phyloP scores from a whole-genome alignment of 2,797 vertebrate species.

The Acestrorhynchus altus region DNA sequence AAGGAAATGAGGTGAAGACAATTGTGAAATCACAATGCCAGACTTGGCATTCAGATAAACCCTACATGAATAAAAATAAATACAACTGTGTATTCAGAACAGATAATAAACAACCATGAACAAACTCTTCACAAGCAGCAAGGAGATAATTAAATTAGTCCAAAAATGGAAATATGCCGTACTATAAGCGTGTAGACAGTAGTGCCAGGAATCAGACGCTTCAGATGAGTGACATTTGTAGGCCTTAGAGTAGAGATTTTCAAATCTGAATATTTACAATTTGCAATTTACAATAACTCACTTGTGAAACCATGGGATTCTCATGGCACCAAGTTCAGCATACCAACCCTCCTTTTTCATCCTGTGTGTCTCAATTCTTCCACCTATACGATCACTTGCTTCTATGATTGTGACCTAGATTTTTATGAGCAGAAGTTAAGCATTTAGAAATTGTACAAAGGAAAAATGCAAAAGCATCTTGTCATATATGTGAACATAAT shows the following conservation, averaged over 20 bases:
- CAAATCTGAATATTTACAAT: not conserved
- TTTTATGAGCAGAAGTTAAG: not conserved
- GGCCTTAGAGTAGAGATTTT: too few species aligned
- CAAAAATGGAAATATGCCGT: too few species aligned
- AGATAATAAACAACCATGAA: too few species aligned
- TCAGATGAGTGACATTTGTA: too few species aligned
- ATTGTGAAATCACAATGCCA: not conserved
- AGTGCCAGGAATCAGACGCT: too few species aligned
- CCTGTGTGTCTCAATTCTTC: constrained; percentile 83
- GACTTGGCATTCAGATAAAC: not conserved
- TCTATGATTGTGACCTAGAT: constrained; percentile 84
- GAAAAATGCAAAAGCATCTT: not conserved
- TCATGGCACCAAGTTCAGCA: constrained; percentile 87
- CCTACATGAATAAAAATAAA: not conserved
- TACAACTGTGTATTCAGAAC: too few species aligned
- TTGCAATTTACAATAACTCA: constrained; percentile 61
- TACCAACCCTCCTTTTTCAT: constrained; percentile 81
- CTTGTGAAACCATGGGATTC: constrained; percentile 85
- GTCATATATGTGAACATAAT: not conserved
- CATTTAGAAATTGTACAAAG: not conserved
- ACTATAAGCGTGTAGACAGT: too few species aligned
- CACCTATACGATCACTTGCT: constrained; percentile 79
- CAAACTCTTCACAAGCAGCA: too few species aligned
- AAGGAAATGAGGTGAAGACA: not conserved
- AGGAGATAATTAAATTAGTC: too few species aligned